These are phyloP conservation scores for Protobothrops flavoviridis DNA, from an alignment of 2,113 vertebrate species.

Conservation along the genomic window DNA sequence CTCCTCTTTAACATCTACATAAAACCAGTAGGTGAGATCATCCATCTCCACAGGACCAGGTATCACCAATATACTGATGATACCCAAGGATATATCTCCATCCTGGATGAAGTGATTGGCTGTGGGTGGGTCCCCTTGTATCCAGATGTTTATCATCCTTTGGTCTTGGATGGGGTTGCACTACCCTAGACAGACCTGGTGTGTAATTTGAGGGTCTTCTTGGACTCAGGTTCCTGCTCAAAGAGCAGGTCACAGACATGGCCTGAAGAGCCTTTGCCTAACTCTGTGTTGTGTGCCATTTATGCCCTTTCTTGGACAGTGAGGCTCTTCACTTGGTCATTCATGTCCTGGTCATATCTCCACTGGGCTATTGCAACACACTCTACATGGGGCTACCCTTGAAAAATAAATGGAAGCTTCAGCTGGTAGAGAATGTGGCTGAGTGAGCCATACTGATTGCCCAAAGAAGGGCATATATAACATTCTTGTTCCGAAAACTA, in stretches of 20 bases:
- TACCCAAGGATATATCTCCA: not conserved
- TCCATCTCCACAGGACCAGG: not conserved
- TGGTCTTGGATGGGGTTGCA: not conserved
- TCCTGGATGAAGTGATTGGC: not conserved
- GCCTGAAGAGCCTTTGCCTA: not conserved
- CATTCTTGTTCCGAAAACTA: not conserved
- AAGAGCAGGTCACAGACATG: not conserved
- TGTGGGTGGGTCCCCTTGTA: not conserved
- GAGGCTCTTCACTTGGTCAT: not conserved
- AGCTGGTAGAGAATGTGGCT: not conserved
- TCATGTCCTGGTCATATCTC: not conserved
- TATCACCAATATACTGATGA: not conserved
- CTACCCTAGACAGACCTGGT: not conserved
- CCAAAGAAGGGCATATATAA: not conserved
- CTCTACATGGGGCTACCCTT: not conserved
- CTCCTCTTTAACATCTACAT: not conserved
- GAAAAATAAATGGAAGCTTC: not conserved
- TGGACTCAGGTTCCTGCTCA: not conserved
- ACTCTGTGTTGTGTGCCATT: not conserved
- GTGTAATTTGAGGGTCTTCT: not conserved
- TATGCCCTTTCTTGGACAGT: not conserved
- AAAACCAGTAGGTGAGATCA: not conserved
- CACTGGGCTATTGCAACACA: not conserved
- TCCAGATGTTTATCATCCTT: not conserved
- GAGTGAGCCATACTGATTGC: not conserved